phyloP scores from a whole-genome alignment of 2,113 vertebrate species.

The Anhinga anhinga region DNA sequence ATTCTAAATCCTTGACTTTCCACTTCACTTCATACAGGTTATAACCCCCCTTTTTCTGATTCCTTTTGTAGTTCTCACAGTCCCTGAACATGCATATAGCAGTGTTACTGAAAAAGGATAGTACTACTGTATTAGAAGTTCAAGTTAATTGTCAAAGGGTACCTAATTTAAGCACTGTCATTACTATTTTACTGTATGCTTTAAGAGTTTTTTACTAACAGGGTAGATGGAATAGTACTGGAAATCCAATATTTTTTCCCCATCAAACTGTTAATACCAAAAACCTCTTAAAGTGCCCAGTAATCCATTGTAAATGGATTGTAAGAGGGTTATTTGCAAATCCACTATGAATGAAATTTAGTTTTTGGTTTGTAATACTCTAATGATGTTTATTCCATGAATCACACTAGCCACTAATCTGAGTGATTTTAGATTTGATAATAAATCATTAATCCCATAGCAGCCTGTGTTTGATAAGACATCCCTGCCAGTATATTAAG shows the following conservation, averaged over 20 bases:
- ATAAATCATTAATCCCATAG: background rate
- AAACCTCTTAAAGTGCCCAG: background rate
- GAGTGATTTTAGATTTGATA: background rate
- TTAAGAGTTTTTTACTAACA: background rate
- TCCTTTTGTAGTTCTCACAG: background rate
- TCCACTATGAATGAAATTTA: background rate
- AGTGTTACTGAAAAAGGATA: background rate
- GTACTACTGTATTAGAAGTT: background rate
- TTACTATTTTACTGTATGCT: background rate
- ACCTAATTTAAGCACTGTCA: background rate
- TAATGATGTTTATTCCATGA: conserved; percentile 20
- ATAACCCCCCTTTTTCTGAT: background rate
- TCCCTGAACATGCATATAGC: background rate
- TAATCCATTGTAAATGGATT: conserved; percentile 27
- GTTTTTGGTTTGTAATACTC: background rate
- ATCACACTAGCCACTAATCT: background rate
- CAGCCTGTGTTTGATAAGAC: background rate
- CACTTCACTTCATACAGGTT: background rate
- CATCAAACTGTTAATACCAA: background rate
- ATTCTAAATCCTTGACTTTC: background rate
- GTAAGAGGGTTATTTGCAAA: background rate
- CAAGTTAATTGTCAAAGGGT: background rate
- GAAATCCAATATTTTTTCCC: background rate
- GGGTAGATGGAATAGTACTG: background rate
- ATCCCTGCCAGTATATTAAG: background rate